Conservation (phyloP, 2,113 vertebrate genomes). For the Lampris megalopsis region DNA sequence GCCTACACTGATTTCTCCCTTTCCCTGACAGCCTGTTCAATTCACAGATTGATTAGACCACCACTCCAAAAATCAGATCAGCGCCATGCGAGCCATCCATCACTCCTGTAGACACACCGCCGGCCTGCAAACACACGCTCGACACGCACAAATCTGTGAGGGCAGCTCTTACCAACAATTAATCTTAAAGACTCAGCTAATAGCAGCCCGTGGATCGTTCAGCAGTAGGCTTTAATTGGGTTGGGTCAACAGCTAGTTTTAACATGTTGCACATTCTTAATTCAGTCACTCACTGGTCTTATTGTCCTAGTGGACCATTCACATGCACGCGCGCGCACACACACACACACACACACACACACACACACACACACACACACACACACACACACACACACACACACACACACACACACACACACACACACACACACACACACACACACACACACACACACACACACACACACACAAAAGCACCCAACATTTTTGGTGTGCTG, state of each 20-base stretch:
- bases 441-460: no score
- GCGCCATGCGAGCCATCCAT: neutral
- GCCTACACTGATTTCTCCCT: slow-evolving; percentile 45
- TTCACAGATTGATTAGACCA: slow-evolving; percentile 56
- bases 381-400: slow-evolving; percentile 40
- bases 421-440: slow-evolving; percentile 39
- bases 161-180: neutral
- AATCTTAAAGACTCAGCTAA: neutral
- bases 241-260: no score
- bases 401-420: slow-evolving; percentile 40
- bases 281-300: slow-evolving; percentile 10
- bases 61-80: slow-evolving; percentile 50
- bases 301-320: neutral
- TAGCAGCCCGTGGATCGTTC: neutral
- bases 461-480: slow-evolving; percentile 40
- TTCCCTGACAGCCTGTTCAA: slow-evolving; percentile 58
- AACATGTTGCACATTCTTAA: neutral
- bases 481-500: neutral
- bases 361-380: slow-evolving; percentile 42
- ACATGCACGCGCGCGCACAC: neutral
- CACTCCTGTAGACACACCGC: neutral
- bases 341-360: slow-evolving; percentile 40
- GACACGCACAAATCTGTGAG: slow-evolving; percentile 11
- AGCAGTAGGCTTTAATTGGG: slow-evolving; percentile 1
- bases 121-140: neutral